A percentile compares a stretch with the other conserved stretches of the same genome.
phyloP scores from a whole-genome alignment of 2,797 vertebrate species.

The Pseudochaenichthys georgianus region DNA sequence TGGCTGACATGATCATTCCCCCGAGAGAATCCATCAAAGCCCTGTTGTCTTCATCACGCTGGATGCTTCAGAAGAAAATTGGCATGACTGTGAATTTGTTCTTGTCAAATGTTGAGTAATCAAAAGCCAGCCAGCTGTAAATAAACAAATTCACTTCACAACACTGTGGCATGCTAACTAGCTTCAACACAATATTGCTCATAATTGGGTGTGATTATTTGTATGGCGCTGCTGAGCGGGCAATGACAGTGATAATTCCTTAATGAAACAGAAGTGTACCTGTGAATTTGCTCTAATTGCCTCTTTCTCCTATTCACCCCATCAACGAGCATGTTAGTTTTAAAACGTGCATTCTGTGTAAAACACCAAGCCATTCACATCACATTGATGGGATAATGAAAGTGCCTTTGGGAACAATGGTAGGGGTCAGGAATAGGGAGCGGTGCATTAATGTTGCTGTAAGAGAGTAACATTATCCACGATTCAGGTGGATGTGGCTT shows the following conservation, averaged over 20 bases:
- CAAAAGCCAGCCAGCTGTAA: conserved; percentile 75
- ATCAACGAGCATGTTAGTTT: conserved; percentile 55
- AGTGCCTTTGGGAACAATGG: conserved; percentile 56
- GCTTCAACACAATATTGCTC: conserved; percentile 59
- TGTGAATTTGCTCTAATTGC: conserved; percentile 70
- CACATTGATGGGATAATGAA: conserved; percentile 56
- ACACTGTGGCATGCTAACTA: conserved; percentile 70
- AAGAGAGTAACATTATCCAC: conserved; percentile 58
- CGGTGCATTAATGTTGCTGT: conserved; percentile 62
- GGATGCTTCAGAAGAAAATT: conserved; percentile 74
- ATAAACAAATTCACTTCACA: conserved; percentile 77
- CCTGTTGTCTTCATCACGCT: conserved; percentile 74
- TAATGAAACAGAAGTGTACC: conserved; percentile 74
- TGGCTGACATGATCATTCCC: conserved; percentile 74
- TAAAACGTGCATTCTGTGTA: conserved; percentile 66
- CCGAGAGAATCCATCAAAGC: conserved; percentile 77
- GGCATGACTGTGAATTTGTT: conserved; percentile 80
- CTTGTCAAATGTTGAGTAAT: conserved; percentile 81
- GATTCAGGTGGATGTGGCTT: conserved; percentile 80
- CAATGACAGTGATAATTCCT: conserved; percentile 66
- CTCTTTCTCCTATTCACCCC: conserved; percentile 47
- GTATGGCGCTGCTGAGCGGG: conserved; percentile 63
- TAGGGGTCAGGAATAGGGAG: conserved; percentile 56
- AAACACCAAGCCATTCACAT: conserved; percentile 58
- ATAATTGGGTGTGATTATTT: conserved; percentile 73